Conservation (phyloP, 2,797 vertebrate genomes). For the Muraenolepis orangiensis region DNA sequence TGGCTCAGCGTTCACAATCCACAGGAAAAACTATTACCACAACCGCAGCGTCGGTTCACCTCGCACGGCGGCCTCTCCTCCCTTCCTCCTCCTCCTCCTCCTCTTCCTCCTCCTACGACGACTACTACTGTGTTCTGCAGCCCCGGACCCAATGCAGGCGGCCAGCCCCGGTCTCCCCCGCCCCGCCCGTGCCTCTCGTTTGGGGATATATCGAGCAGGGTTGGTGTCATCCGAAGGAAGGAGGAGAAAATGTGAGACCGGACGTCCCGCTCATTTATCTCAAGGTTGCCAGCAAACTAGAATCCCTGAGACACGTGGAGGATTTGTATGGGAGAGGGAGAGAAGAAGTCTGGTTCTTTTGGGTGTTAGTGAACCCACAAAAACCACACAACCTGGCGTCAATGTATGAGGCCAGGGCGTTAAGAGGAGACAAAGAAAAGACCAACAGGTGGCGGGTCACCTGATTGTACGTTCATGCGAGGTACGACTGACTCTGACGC, state of each 20-base stretch:
- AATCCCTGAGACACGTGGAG: conserved; percentile 69
- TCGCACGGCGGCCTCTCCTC: too few relatives aligned
- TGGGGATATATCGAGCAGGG: not conserved
- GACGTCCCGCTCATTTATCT: not conserved
- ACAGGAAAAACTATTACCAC: conserved; percentile 80
- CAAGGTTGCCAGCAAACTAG: conserved; percentile 58
- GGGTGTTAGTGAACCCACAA: too few relatives aligned
- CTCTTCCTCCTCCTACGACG: conserved; percentile 60
- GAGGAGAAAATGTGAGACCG: too few relatives aligned
- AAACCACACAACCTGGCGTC: too few relatives aligned
- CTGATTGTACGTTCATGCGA: conserved; percentile 28
- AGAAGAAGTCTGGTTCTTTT: too few relatives aligned
- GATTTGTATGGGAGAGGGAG: conserved; percentile 8
- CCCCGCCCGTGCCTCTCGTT: conserved; percentile 51
- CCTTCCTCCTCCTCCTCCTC: too few relatives aligned
- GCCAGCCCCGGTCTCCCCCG: conserved; percentile 42
- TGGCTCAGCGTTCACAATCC: conserved; percentile 82
- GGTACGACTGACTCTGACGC: too few relatives aligned
- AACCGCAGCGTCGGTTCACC: conserved; percentile 67
- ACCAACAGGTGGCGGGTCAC: too few relatives aligned
- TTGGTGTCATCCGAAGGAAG: not conserved
- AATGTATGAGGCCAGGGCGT: not conserved
- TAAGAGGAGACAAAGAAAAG: conserved; percentile 47
- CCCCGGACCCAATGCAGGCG: conserved; percentile 54
- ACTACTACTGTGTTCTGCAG: conserved; percentile 47